phyloP scores from a whole-genome alignment of 2,797 vertebrate species.

The Vultur gryphus region DNA sequence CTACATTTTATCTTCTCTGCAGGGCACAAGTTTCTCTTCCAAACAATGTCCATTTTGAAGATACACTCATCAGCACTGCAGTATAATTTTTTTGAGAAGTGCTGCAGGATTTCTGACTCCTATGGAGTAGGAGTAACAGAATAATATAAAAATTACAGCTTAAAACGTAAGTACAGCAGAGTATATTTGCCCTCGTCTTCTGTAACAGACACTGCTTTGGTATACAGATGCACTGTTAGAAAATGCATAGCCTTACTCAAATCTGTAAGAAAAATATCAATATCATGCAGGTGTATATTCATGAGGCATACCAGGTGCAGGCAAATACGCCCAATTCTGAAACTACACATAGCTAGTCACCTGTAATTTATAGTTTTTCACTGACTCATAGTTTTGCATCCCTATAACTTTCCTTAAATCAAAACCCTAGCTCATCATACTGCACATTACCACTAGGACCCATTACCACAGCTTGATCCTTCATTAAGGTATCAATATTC shows the following conservation, averaged over 20 bases:
- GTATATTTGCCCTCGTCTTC: not conserved
- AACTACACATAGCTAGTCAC: not conserved
- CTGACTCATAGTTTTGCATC: not conserved
- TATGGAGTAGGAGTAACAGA: conserved; percentile 6
- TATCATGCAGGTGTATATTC: not conserved
- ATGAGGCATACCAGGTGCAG: not conserved
- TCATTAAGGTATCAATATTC: conserved; percentile 59
- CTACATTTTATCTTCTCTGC: conserved; percentile 53
- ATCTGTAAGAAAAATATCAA: not conserved
- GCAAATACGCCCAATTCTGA: not conserved
- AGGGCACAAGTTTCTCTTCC: conserved; percentile 42
- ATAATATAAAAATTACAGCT: conserved; percentile 17
- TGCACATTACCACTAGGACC: conserved; percentile 33
- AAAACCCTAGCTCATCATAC: not conserved
- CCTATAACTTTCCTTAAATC: conserved; percentile 13
- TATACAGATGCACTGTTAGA: not conserved
- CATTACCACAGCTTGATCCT: conserved; percentile 47
- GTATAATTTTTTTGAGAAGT: not conserved
- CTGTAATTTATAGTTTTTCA: not conserved
- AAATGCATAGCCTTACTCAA: not conserved
- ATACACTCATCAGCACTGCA: conserved; percentile 22
- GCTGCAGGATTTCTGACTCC: conserved; percentile 20
- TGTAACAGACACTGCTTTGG: not conserved
- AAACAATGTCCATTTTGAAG: conserved; percentile 23
- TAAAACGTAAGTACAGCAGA: not conserved